Percentiles rank a stretch among this genome's conserved stretches.
Conservation (phyloP, 2,888 invertebrate species). For the Exocentrus adspersus region DNA sequence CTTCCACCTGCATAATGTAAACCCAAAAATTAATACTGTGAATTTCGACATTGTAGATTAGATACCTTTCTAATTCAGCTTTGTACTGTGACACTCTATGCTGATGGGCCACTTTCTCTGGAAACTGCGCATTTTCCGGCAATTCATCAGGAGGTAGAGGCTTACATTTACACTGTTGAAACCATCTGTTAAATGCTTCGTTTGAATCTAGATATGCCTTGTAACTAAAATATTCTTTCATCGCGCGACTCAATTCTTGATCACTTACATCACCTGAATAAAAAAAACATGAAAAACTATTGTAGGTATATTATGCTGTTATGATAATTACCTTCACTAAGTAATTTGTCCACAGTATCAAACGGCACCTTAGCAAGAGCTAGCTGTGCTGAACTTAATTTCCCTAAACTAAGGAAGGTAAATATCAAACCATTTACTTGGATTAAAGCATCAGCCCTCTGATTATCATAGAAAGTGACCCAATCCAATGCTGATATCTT, state of each 20-base stretch:
- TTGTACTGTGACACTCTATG: conserved; percentile 83
- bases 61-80: conserved; percentile 76
- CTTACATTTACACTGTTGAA: conserved; percentile 80
- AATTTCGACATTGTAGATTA: too few relatives aligned
- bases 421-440: conserved; percentile 91
- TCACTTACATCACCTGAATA: conserved; percentile 58
- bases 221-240: conserved; percentile 88
- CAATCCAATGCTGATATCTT: conserved; percentile 87
- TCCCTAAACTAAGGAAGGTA: conserved; percentile 82
- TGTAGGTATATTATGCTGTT: background rate
- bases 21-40: too few relatives aligned
- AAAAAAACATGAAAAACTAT: conserved; percentile 36
- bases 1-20: conserved; percentile 67
- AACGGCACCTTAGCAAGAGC: conserved; percentile 78
- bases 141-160: conserved; percentile 76
- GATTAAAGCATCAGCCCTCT: conserved; percentile 83
- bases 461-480: conserved; percentile 82
- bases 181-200: conserved; percentile 91
- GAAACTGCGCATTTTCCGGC: conserved; percentile 74
- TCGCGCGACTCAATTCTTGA: conserved; percentile 63
- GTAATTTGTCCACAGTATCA: conserved; percentile 71
- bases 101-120: conserved; percentile 89
- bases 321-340: conserved; percentile 50
- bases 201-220: conserved; percentile 88
- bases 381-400: conserved; percentile 82